Base-by-base conservation (phyloP, 1,140 invertebrate genomes). In the Eriocheir sinensis region DNA sequence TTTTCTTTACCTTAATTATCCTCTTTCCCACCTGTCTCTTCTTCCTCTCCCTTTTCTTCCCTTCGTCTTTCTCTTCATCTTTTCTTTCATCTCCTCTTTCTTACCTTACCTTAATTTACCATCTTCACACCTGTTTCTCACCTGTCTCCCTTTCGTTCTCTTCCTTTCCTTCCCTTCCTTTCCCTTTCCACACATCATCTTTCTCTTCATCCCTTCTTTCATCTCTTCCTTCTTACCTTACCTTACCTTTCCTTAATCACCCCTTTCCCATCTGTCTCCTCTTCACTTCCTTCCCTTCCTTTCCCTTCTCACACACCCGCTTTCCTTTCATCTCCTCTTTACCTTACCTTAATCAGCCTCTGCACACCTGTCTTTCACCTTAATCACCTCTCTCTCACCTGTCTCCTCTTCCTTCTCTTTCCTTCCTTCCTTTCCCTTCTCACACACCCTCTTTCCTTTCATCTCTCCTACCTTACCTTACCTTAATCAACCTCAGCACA, bases 371-470 rank as follows among this genome's bases (percentile, higher is more conserved):
- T 32, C 81, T 34, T 85, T 32, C 81, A 17, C 27, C 53, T 72
- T 27, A 12, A 12, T 72, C 53, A 12, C 27, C 27, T 72, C 53
- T 72, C 53, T 27, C 27, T 27, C 27, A 12, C 53, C 53, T 72
- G 9, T 27, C 27, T 72, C 53, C 53, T 72, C 53, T 27, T 27
- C 53, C 27, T 27, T 27, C 81, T 85, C 81, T 30, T 34, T 85
- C 34, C 81, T 34, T 30, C 81, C 81, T 85, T 85, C 81, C 81
- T 32, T 34, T 32, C 81, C n/a, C n/a, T n/a, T n/a, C n/a, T n/a
- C n/a, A n/a, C n/a, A n/a, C 32, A 17, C 81, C 32, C 32, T 34
- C 81, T 32, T 85, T 34, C 34, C 81, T 85, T 30, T 32, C 81
- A 27, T 32, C 81, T 30, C 86, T 44, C 40, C 34, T n/a, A n/a